Evolutionary conservation across 2,113 vertebrate genomes (phyloP), one percentile per base, ranked within the genome.

Genomic region (Pogonocichla stellata): DNA sequence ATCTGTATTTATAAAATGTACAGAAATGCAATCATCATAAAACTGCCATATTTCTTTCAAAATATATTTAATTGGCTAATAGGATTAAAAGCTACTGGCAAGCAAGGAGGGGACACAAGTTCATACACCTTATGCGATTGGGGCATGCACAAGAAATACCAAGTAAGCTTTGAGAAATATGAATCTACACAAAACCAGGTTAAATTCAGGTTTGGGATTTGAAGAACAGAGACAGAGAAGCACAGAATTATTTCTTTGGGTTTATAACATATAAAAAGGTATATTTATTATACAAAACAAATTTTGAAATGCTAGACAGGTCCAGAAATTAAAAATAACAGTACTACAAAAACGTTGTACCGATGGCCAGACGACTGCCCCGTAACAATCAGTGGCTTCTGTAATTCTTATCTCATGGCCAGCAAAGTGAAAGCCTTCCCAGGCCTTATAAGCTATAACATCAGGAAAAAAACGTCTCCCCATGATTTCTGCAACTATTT

Each of bases 341-440:
- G 72, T 38, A 47, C 7, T 69, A 40, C 12, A 54, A 65, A 69
- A 91, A 91, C 45, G 88, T 61, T 38, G 42, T 98, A 99, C 99
- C 95, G 99, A 99, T 75, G 99, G 99, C 99, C 99, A 99, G 80
- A 99, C 99, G 4, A 99, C 98, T 58, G 99, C 99, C 20, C 99
- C 99, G 0, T 99, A 99, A 69, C 97, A 97, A 57, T 99, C 99
- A 24, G 94, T 98, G 58, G 98, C 98, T 97, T 99, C 99, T 36
- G 97, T 98, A 94, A 99, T 99, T 81, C 97, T 98, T 97, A 99
- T 99, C 92, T 99, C 97, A 56, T 98, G 96, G 29, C 98, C 98
- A 31, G 97, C 98, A 73, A 99, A 99, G 40, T 36, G 77, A 92
- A 99, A 99, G 47, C 98, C 98, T 96, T 99, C 99, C 99, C 99